Evolutionary conservation across 2,888 invertebrate species (phyloP).

Genomic region (Muscina levida): DNA sequence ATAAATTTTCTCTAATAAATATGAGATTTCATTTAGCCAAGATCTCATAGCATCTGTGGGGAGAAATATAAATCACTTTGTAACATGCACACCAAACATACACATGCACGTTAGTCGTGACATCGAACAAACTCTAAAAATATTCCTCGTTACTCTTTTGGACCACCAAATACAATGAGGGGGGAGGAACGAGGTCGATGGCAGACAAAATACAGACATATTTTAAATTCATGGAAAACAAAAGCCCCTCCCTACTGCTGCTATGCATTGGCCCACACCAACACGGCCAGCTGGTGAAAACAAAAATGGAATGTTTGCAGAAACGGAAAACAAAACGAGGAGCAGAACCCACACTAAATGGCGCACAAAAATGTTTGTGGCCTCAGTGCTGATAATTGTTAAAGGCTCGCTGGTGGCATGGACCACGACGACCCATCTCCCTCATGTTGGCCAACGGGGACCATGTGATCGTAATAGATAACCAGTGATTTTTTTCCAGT

Average conservation of each 20-base stretch:
- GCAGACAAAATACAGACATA: conserved; percentile 21
- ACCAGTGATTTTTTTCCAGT: conserved; percentile 42
- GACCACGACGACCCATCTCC: not conserved
- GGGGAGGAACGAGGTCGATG: not conserved
- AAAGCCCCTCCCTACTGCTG: not conserved
- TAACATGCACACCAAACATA: not conserved
- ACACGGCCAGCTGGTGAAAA: not conserved
- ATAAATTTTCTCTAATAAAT: conserved; percentile 10
- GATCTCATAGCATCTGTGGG: not conserved
- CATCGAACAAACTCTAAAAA: not conserved
- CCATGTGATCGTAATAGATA: conserved; percentile 53
- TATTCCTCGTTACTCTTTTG: not conserved
- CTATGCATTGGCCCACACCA: not conserved
- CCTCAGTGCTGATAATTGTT: conserved; percentile 63
- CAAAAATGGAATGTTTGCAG: conserved; percentile 11
- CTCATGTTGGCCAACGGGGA: conserved; percentile 27
- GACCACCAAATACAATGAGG: not conserved
- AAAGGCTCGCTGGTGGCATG: conserved; percentile 33
- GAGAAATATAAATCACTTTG: conserved; percentile 6
- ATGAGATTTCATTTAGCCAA: conserved; percentile 6
- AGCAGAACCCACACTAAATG: conserved; percentile 56
- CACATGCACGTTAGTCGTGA: conserved; percentile 4
- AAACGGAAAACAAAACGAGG: conserved; percentile 28
- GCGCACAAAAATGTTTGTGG: conserved; percentile 63
- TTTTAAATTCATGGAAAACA: conserved; percentile 19